A percentile compares a stretch with the other conserved stretches of the same genome.
Conservation (phyloP, 1,140 invertebrate genomes). For the Amphibalanus amphitrite region DNA sequence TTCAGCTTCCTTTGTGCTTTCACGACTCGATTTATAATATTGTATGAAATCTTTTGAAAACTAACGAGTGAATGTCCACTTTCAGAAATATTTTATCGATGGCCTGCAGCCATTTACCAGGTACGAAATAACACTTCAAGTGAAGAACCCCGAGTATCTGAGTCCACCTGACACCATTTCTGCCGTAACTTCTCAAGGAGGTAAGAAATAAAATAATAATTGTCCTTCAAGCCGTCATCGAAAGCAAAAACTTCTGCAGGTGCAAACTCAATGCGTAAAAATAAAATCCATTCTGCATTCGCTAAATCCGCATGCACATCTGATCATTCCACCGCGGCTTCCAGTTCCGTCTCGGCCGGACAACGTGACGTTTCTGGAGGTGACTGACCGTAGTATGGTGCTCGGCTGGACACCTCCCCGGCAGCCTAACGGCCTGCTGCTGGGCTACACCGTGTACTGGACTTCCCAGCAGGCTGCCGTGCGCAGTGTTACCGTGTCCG, state of each 20-base stretch:
- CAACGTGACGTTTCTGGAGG: constrained; percentile 53
- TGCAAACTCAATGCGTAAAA: too few species aligned
- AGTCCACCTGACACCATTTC: constrained; percentile 46
- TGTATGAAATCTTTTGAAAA: too few species aligned
- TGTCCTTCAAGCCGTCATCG: too few species aligned
- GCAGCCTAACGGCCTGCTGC: constrained; percentile 46
- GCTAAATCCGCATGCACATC: too few species aligned
- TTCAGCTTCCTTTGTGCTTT: too few species aligned
- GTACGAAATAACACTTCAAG: constrained; percentile 49
- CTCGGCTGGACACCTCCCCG: constrained; percentile 59
- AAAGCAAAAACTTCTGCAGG: too few species aligned
- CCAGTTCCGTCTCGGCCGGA: constrained; percentile 60
- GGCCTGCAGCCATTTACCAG: constrained; percentile 50
- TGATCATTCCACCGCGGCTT: not conserved
- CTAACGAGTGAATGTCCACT: too few species aligned
- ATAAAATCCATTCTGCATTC: too few species aligned
- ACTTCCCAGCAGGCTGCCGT: not conserved
- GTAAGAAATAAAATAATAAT: too few species aligned
- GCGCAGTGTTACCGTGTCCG: too few species aligned
- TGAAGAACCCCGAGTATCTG: constrained; percentile 51
- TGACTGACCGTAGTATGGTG: constrained; percentile 53
- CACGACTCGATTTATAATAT: too few species aligned
- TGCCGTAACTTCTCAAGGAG: constrained; percentile 56
- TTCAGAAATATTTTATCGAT: constrained; percentile 20
- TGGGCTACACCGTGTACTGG: constrained; percentile 48